Base-by-base conservation (phyloP, 2,888 invertebrate species). In the Clistopyga incitator region DNA sequence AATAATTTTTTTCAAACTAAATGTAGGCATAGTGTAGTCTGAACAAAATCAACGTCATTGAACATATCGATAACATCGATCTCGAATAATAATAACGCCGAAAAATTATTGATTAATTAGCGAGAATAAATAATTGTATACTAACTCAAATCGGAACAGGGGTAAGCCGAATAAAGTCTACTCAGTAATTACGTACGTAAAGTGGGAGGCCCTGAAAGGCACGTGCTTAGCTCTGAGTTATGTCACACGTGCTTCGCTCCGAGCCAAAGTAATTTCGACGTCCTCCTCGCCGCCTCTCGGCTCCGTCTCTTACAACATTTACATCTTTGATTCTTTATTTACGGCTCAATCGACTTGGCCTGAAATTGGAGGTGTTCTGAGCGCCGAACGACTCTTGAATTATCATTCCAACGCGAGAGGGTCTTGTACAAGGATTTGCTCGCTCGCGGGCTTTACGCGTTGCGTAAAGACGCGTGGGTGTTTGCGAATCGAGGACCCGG, bases 81-180 rank as follows among this genome's bases (percentile, higher is more conserved):
- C 10, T 38, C 10, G 0, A 38, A 38, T 38, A 38, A 38, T 38
- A 10, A 38, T 38, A 38, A 10, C 10, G 38, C 38, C 8, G 10
- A 38, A 38, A 38, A 2, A 38, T 38, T 38, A 38, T 38, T 38
- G 38, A 38, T 38, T 38, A 38, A 38, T 38, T 10, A 38, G 38
- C 10, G 10, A 38, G 10, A 38, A 38, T 38, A 38, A 38, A 10
- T 10, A 38, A 1, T 38, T 38, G 10, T 8, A 10, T 38, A 38
- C 88, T 94, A 0, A 90, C 94, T 50, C 94, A 95, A 88, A 94
- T 94, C 1, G 94, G 93, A 79, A 94, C 93, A 78, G 90, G 91
- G 94, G 95, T 96, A 89, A 95, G 95, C 94, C 52, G 47, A 56
- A 68, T 67, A 38, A 38, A 38, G 10, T 50, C 6, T 65, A 23